Conservation (phyloP, 2,113 vertebrate genomes). For the Chamaea fasciata region DNA sequence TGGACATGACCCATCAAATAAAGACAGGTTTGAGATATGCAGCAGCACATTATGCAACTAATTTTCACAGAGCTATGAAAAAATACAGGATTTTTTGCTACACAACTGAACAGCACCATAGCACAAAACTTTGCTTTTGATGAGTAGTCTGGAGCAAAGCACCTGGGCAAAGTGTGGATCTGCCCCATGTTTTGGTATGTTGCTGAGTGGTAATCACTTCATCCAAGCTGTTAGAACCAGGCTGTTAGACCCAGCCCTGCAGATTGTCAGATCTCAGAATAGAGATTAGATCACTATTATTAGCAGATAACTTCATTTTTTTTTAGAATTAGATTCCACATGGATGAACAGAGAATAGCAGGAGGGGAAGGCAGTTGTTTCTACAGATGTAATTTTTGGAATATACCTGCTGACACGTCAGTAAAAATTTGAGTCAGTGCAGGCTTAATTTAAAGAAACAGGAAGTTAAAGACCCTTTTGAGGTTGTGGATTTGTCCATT, state of each 20-base stretch:
- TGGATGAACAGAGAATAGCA: not conserved
- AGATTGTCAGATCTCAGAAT: not conserved
- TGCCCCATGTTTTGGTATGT: not conserved
- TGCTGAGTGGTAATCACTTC: not conserved
- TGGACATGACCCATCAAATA: not conserved
- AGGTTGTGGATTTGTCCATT: conserved; percentile 14
- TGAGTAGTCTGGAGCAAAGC: not conserved
- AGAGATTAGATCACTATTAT: not conserved
- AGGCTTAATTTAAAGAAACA: conserved; percentile 29
- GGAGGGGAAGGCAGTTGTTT: not conserved
- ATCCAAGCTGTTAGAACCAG: not conserved
- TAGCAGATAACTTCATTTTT: conserved; percentile 4
- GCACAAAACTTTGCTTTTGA: not conserved
- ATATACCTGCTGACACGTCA: conserved; percentile 23
- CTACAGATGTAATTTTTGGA: conserved; percentile 19
- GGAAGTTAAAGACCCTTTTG: not conserved
- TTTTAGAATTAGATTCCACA: conserved; percentile 16
- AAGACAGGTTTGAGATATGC: not conserved
- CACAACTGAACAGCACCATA: not conserved
- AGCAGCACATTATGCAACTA: not conserved
- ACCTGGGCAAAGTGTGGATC: not conserved
- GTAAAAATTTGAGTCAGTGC: not conserved
- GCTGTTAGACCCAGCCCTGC: not conserved
- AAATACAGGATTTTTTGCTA: not conserved
- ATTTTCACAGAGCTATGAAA: not conserved